Percentiles rank a stretch among this genome's conserved stretches.
Conservation (phyloP, 2,113 vertebrate species). For the Macquaria australasica region DNA sequence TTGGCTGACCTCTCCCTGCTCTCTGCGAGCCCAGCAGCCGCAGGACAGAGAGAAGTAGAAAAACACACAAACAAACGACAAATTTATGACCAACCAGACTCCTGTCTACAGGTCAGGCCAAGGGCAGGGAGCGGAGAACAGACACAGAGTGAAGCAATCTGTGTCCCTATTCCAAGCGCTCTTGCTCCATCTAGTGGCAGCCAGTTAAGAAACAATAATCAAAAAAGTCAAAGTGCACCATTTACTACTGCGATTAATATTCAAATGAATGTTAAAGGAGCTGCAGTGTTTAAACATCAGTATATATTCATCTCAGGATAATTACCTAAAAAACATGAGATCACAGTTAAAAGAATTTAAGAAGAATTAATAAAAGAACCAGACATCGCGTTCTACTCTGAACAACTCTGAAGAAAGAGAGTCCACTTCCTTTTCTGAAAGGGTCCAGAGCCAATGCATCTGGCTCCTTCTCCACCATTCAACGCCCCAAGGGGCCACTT, state of each 20-base stretch:
- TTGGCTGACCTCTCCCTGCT: conserved; percentile 61
- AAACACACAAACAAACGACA: conserved; percentile 78
- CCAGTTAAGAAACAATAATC: not conserved
- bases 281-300: not conserved
- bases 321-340: not conserved
- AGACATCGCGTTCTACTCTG: not conserved
- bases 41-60: conserved; percentile 59
- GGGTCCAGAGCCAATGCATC: not conserved
- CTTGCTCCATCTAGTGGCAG: conserved; percentile 67
- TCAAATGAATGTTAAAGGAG: not conserved
- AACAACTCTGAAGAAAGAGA: no score
- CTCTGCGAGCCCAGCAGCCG: conserved; percentile 56
- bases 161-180: not conserved
- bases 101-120: conserved; percentile 71
- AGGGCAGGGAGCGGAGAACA: conserved; percentile 65
- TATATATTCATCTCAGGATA: not conserved
- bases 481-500: not conserved
- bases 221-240: not conserved
- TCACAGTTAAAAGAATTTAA: not conserved
- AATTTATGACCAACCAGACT: conserved; percentile 77
- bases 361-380: no score
- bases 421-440: not conserved
- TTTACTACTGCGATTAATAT: no score
- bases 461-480: not conserved
- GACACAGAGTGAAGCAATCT: not conserved